Conservation (phyloP, 2,113 vertebrate species). For the human (Homo sapiens) region DNA sequence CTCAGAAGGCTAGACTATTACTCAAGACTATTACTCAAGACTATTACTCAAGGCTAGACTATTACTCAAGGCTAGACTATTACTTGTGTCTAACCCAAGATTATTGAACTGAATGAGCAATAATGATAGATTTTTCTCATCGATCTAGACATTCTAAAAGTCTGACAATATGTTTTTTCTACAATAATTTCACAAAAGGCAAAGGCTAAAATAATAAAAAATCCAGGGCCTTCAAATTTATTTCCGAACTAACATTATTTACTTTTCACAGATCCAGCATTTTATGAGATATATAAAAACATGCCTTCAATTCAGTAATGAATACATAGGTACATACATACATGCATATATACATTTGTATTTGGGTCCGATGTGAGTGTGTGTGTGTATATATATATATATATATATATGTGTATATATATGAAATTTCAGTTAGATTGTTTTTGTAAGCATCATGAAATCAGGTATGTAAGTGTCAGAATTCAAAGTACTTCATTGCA, state of each 20-base stretch:
- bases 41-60: background rate
- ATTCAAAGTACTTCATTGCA: constrained; percentile 25
- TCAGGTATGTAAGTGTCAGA: background rate
- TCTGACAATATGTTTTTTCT: background rate
- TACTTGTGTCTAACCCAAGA: background rate
- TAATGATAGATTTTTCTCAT: background rate
- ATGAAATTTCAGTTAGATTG: background rate
- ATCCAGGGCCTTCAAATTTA: background rate
- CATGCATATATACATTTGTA: background rate
- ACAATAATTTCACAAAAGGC: background rate
- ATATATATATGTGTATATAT: background rate
- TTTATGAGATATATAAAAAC: background rate
- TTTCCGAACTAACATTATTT: constrained; percentile 9
- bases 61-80: too few relatives aligned
- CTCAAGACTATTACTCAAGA: background rate
- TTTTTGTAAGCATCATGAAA: constrained; percentile 10
- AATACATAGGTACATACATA: background rate
- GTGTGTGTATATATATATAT: too few relatives aligned
- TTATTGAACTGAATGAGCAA: background rate
- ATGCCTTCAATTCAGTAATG: background rate
- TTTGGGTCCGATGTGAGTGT: too few relatives aligned
- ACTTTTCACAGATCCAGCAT: background rate
- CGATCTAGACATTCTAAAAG: background rate
- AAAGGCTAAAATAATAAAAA: background rate
- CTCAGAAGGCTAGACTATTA: background rate